phyloP scores from a whole-genome alignment of 1,140 invertebrate species.

The Pseudachorutes palmiensis region DNA sequence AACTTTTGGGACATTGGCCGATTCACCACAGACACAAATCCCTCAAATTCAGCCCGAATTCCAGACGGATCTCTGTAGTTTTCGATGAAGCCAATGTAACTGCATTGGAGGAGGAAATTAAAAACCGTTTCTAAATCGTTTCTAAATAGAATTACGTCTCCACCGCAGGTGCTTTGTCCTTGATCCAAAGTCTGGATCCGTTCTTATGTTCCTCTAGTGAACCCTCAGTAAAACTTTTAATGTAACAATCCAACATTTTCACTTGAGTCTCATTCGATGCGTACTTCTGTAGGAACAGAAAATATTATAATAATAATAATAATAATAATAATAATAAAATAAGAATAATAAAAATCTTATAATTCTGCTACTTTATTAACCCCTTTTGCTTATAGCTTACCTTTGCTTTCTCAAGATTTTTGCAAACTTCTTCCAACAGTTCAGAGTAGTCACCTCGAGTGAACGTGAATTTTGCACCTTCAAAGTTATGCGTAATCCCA shows the following conservation, averaged over 20 bases:
- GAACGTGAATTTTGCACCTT: slow-evolving; percentile 62
- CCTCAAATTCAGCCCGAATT: slow-evolving; percentile 89
- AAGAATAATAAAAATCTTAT: too few relatives aligned
- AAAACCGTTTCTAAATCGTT: slow-evolving; percentile 22
- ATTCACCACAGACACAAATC: slow-evolving; percentile 92
- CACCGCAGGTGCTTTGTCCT: slow-evolving; percentile 81
- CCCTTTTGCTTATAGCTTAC: too few relatives aligned
- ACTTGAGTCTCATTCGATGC: slow-evolving; percentile 71
- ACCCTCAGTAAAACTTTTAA: slow-evolving; percentile 72
- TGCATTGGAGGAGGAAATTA: slow-evolving; percentile 44
- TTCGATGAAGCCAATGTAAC: slow-evolving; percentile 92
- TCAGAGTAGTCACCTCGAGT: slow-evolving; percentile 78
- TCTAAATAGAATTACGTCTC: slow-evolving; percentile 65
- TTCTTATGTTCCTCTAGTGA: slow-evolving; percentile 83
- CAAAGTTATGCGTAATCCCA: slow-evolving; percentile 56
- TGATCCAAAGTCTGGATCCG: slow-evolving; percentile 82
- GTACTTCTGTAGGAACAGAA: slow-evolving; percentile 48
- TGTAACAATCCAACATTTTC: slow-evolving; percentile 79
- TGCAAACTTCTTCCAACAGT: slow-evolving; percentile 58
- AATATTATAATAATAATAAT: neutral
- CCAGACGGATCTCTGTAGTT: slow-evolving; percentile 89
- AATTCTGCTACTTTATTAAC: too few relatives aligned
- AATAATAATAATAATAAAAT: too few relatives aligned
- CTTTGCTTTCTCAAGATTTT: slow-evolving; percentile 63
- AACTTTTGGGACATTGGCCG: slow-evolving; percentile 91